Percentiles rank a stretch among this genome's conserved stretches.
These are phyloP conservation scores for Sebastes flavidus DNA, from an alignment of 2,797 vertebrate species.

Conservation along the genomic window DNA sequence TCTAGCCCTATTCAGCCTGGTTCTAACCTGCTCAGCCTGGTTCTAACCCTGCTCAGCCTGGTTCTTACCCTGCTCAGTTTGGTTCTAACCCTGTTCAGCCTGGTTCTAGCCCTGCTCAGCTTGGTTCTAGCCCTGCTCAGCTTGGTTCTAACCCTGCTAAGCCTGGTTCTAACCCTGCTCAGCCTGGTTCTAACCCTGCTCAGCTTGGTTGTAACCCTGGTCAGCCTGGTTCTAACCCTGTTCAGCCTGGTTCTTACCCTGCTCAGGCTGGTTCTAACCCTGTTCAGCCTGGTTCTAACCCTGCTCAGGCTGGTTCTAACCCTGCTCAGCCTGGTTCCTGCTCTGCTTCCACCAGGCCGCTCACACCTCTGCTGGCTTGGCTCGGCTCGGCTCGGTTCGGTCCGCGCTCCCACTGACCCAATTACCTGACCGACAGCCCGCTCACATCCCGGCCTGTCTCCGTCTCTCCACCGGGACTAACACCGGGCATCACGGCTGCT, in stretches of 20 bases:
- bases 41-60: fast-evolving
- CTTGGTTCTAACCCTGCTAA: fast-evolving
- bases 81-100: fast-evolving
- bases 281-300: too few relatives aligned
- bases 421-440: conserved; percentile 19
- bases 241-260: fast-evolving
- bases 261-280: too few relatives aligned
- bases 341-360: neutral
- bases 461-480: neutral
- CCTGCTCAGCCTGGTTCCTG: neutral
- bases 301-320: neutral
- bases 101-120: too few relatives aligned
- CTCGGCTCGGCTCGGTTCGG: neutral
- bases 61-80: fast-evolving
- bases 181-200: fast-evolving
- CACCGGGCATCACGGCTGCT: neutral
- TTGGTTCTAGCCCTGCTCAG: fast-evolving
- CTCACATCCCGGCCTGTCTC: neutral
- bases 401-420: conserved; percentile 19
- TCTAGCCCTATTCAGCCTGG: too few relatives aligned
- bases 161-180: too few relatives aligned
- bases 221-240: too few relatives aligned
- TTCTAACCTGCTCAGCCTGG: too few relatives aligned
- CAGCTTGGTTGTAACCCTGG: fast-evolving
- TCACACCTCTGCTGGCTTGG: neutral